Percentiles rank a stretch among this genome's conserved stretches.
phyloP scores from a whole-genome alignment of 2,888 invertebrate genomes.

The Dysmachus trigonus region DNA sequence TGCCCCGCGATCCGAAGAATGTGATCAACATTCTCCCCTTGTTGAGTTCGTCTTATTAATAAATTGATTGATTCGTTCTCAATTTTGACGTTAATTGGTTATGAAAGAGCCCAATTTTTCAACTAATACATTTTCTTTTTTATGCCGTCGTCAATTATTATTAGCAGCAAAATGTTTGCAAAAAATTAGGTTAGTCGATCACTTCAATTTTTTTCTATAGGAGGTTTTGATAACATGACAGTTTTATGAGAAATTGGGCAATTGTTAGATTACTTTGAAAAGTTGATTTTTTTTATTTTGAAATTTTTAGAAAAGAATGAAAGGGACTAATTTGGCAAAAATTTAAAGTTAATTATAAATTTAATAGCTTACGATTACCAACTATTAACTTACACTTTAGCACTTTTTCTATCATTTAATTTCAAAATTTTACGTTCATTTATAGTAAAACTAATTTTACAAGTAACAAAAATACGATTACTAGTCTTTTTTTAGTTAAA shows the following conservation, averaged over 20 bases:
- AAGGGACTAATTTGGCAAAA: background rate
- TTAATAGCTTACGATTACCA: background rate
- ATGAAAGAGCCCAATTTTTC: slow-evolving; percentile 11
- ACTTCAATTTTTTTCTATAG: background rate
- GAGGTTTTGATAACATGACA: background rate
- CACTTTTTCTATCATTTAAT: too few species aligned
- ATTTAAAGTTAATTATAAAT: background rate
- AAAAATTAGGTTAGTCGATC: background rate
- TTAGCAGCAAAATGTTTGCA: background rate
- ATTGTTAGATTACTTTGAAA: background rate
- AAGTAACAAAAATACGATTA: too few species aligned
- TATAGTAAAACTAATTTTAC: too few species aligned
- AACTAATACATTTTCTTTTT: background rate
- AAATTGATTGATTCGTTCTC: slow-evolving; percentile 21
- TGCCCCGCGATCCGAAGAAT: background rate
- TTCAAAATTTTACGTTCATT: too few species aligned
- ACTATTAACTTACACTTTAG: background rate
- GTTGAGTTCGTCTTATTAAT: slow-evolving; percentile 1
- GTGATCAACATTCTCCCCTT: background rate
- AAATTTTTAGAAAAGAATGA: background rate
- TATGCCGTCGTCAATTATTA: background rate
- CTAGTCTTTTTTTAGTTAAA: too few species aligned
- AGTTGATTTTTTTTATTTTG: background rate
- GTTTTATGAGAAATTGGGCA: background rate
- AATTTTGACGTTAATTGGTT: slow-evolving; percentile 3